Conservation (phyloP, 2,888 invertebrate species). For the Muscina levida region DNA sequence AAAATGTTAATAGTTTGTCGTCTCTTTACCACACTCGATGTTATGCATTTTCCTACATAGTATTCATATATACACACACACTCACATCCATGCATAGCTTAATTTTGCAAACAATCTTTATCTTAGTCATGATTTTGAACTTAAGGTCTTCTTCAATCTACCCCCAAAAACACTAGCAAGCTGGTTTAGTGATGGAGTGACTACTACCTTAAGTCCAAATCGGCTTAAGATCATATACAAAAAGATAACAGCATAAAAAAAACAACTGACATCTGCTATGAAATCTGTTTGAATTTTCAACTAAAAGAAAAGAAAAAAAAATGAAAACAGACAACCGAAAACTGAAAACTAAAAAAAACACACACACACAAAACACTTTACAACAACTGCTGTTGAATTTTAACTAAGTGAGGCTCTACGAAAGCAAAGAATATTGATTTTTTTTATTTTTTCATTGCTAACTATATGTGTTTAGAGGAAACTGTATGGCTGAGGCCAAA, state of each 20-base stretch:
- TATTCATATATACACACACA: background rate
- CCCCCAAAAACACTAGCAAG: slow-evolving; percentile 10
- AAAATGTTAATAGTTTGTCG: too few species aligned
- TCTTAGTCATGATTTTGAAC: slow-evolving; percentile 76
- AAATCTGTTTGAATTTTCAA: slow-evolving; percentile 45
- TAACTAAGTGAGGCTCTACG: slow-evolving; percentile 45
- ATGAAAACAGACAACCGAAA: too few species aligned
- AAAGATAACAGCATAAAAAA: slow-evolving; percentile 50
- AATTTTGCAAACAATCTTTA: slow-evolving; percentile 56
- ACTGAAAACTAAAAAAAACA: too few species aligned
- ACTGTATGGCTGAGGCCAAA: background rate
- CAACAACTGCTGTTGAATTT: slow-evolving; percentile 59
- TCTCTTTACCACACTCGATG: background rate
- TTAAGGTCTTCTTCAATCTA: slow-evolving; percentile 64
- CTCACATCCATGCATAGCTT: too few species aligned
- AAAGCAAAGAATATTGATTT: slow-evolving; percentile 61
- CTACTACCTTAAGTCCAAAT: slow-evolving; percentile 29
- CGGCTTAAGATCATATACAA: slow-evolving; percentile 49
- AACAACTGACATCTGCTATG: slow-evolving; percentile 62
- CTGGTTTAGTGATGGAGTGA: background rate
- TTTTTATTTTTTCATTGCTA: too few species aligned
- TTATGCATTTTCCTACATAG: background rate
- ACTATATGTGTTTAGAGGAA: background rate
- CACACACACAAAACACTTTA: too few species aligned
- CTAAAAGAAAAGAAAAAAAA: slow-evolving; percentile 30